Conservation (phyloP, 2,113 vertebrate species). For the Craseonycteris thonglongyai region DNA sequence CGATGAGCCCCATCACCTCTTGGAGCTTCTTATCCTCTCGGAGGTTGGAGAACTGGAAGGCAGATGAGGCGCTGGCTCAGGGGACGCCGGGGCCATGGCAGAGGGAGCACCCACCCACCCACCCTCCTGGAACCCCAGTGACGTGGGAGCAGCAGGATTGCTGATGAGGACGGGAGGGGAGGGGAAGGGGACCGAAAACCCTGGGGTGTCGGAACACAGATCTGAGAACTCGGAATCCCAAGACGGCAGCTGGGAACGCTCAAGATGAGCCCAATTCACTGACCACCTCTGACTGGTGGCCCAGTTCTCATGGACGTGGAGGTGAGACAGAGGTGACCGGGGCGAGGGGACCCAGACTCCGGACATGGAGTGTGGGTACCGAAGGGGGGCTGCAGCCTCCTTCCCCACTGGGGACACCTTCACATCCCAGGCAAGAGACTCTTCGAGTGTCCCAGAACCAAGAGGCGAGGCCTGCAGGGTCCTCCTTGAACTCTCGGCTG, state of each 20-base stretch:
- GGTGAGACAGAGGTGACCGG: no score
- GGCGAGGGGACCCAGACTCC: not conserved
- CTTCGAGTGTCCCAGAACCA: not conserved
- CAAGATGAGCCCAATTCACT: rapidly evolving
- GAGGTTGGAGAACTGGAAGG: slow-evolving; percentile 74
- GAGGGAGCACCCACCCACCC: rapidly evolving
- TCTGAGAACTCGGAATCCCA: rapidly evolving
- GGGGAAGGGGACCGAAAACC: rapidly evolving
- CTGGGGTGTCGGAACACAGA: rapidly evolving
- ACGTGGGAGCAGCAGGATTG: rapidly evolving
- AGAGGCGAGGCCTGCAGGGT: not conserved
- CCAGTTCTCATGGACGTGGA: rapidly evolving
- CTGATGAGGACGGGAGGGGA: rapidly evolving
- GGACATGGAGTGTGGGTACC: not conserved
- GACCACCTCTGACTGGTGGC: rapidly evolving
- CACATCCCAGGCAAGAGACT: no score
- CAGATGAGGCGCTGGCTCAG: not conserved
- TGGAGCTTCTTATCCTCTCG: slow-evolving; percentile 68
- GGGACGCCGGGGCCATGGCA: rapidly evolving
- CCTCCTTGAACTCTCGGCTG: rapidly evolving
- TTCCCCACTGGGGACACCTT: not conserved
- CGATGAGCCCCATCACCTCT: slow-evolving; percentile 25
- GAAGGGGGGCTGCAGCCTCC: not conserved
- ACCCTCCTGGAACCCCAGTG: not conserved
- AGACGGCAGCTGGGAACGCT: rapidly evolving